A percentile compares a stretch with the other conserved stretches of the same genome.
Evolutionary conservation across 2,113 vertebrate genomes (phyloP).

Genomic region (Phalacrocorax pelagicus): DNA sequence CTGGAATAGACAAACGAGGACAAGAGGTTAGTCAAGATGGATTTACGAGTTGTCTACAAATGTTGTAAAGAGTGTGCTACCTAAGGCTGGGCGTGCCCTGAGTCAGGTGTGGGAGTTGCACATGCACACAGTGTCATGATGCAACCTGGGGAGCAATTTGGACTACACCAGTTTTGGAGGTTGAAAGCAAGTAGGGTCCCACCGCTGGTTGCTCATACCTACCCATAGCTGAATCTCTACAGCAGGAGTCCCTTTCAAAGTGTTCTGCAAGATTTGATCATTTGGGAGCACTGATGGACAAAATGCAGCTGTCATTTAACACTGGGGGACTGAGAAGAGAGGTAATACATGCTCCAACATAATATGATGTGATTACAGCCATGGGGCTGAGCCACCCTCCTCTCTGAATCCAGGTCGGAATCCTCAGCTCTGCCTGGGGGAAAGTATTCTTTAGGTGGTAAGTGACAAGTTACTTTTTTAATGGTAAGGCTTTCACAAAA

Average conservation of each 20-base stretch:
- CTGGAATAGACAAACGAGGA: background rate
- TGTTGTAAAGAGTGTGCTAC: too few relatives aligned
- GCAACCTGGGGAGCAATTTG: rapidly evolving
- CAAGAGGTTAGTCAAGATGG: background rate
- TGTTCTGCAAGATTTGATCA: background rate
- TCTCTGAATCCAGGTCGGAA: background rate
- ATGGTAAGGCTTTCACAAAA: background rate
- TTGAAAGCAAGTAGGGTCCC: background rate
- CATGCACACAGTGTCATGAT: background rate
- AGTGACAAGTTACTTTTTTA: background rate
- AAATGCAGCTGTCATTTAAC: background rate
- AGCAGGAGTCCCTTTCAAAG: background rate
- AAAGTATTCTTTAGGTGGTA: background rate
- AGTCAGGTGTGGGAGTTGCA: background rate
- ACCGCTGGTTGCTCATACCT: background rate
- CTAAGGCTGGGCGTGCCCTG: background rate
- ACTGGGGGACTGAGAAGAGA: background rate
- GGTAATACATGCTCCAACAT: background rate
- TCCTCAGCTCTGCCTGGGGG: background rate
- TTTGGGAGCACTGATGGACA: background rate
- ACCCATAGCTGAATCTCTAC: background rate
- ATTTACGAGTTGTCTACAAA: background rate
- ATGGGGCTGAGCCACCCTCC: background rate
- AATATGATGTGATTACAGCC: background rate
- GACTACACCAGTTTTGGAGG: background rate